Base-by-base conservation (phyloP, 2,113 vertebrate genomes). In the Oreochromis niloticus region DNA sequence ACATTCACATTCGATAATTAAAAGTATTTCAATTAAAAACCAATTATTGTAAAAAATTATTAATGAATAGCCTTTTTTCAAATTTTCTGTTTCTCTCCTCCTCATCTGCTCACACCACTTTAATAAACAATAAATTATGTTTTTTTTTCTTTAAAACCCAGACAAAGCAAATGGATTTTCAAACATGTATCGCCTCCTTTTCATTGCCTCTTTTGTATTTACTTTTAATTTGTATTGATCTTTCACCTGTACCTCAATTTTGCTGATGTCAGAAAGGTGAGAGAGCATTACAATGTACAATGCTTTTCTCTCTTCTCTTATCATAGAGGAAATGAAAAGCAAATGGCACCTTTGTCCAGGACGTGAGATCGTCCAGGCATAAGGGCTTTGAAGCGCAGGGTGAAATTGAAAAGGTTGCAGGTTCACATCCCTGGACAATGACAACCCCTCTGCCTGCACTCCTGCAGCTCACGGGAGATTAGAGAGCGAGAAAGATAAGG, bases 211-310 rank as follows among this genome's bases (percentile, higher is more conserved):
- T 87, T 96, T 96, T 96, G 92, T 96, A 97, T 97, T 97, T 97
- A 95, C 96, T 97, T 98, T 97, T 97, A 97, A 98, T 98, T 97
- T 97, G 94, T 96, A 97, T 97, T 91, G 95, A 96, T 97, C 94
- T 91, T 91, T 85, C 59, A 85, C 87, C 91, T 59, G 84, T 91
- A 87, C 96, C 97, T 96, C 94, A 95, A 95, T 96, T 95, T 95
- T 95, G 94, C 94, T 87, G 83, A 89, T 95, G 96, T 96, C 96
- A 96, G 87, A 91, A 94, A 94, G 96, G 95, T 96, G 96, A 97
- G 89, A 91, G 90, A 95, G 95, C 95, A 96, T 97, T 96, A 96
- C 95, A 97, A 96, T 96, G 95, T 96, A 96, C 97, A 97, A 96
- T 96, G 94, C 95, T 95, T 93, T 94, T 75, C 59, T 89, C 91